Conservation (phyloP, 2,888 invertebrate species). For the Tetrapedia diversipes region DNA sequence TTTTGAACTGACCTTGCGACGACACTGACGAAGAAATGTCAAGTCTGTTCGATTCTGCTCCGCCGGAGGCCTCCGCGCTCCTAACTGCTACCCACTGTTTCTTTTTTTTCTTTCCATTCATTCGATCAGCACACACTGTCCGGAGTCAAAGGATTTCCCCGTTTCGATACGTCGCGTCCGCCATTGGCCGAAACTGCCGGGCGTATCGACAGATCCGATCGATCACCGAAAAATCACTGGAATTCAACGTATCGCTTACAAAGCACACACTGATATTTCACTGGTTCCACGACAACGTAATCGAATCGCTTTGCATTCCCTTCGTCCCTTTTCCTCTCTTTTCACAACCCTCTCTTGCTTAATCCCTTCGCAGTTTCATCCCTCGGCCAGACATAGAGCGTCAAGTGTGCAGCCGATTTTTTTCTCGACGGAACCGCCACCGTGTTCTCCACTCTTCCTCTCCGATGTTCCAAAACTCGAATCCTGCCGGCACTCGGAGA, state of each 20-base stretch:
- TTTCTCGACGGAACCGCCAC: background rate
- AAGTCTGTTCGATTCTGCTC: conserved; percentile 68
- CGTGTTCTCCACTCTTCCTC: conserved; percentile 20
- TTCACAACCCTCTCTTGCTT: no score
- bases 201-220: conserved; percentile 22
- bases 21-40: conserved; percentile 73
- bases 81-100: conserved; percentile 43
- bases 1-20: conserved; percentile 78
- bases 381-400: background rate
- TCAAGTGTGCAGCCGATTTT: conserved; percentile 20
- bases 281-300: conserved; percentile 48
- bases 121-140: conserved; percentile 40
- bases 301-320: background rate
- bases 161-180: conserved; percentile 13
- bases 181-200: conserved; percentile 32
- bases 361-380: conserved; percentile 11
- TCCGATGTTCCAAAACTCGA: conserved; percentile 14
- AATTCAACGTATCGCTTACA: conserved; percentile 47
- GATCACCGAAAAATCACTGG: conserved; percentile 59
- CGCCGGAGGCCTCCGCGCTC: conserved; percentile 65
- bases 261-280: conserved; percentile 50
- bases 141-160: conserved; percentile 25
- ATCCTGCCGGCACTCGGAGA: conserved; percentile 50
- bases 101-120: no score
- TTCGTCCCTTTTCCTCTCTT: background rate